Conservation (phyloP, 1,140 invertebrate genomes). For the Drosophila bipectinata region DNA sequence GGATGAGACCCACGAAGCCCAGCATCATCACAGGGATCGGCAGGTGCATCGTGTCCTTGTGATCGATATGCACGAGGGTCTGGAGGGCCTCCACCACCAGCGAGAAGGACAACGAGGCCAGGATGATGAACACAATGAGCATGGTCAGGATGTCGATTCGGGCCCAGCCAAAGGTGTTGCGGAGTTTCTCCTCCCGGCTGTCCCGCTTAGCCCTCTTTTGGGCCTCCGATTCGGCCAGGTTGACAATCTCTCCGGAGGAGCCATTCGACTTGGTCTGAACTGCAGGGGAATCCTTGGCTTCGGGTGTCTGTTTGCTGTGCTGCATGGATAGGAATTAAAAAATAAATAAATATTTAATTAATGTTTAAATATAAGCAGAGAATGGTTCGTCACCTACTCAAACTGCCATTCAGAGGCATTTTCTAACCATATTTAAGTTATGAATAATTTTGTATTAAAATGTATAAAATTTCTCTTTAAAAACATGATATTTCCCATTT, state of each 20-base stretch:
- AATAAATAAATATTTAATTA: neutral
- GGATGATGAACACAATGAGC: slow-evolving; percentile 92
- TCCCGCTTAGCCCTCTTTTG: slow-evolving; percentile 54
- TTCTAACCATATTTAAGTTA: no score
- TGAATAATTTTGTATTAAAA: neutral
- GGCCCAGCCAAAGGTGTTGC: slow-evolving; percentile 96
- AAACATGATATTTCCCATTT: neutral
- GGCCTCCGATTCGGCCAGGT: slow-evolving; percentile 54
- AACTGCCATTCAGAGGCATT: no score
- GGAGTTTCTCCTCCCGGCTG: slow-evolving; percentile 87
- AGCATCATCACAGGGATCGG: slow-evolving; percentile 86
- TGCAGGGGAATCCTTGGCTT: neutral
- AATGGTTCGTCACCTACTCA: no score
- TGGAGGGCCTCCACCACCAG: slow-evolving; percentile 92
- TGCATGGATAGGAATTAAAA: slow-evolving; percentile 10
- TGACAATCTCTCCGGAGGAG: slow-evolving; percentile 42
- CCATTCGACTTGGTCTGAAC: neutral
- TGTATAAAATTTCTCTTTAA: neutral
- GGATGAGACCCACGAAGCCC: slow-evolving; percentile 87
- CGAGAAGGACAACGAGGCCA: slow-evolving; percentile 93
- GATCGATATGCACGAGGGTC: slow-evolving; percentile 90
- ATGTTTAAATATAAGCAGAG: neutral
- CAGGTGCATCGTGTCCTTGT: slow-evolving; percentile 88
- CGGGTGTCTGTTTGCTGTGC: slow-evolving; percentile 61
- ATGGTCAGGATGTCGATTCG: slow-evolving; percentile 93